phyloP scores from a whole-genome alignment of 1,140 invertebrate genomes.

The Rhopalosiphum padi region DNA sequence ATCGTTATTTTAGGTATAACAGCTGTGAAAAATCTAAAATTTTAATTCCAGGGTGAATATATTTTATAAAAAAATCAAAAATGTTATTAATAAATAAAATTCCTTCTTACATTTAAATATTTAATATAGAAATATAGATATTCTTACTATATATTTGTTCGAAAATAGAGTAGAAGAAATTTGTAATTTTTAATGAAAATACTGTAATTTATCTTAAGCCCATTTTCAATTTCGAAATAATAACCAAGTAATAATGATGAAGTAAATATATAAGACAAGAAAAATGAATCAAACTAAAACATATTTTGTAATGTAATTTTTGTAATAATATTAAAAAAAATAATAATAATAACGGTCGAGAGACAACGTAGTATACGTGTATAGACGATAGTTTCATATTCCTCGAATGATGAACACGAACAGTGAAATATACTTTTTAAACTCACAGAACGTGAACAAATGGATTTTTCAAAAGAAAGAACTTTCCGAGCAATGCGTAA shows the following conservation, averaged over 20 bases:
- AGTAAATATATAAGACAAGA: not conserved
- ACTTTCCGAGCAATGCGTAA: not conserved
- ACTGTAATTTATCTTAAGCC: not conserved
- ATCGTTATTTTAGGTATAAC: not conserved
- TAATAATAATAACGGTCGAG: not conserved
- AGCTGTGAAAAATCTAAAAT: not conserved
- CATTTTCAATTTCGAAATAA: not conserved
- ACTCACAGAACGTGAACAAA: not conserved
- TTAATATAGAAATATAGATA: no score
- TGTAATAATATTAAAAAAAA: not conserved
- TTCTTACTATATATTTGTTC: not conserved
- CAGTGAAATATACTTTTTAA: conserved; percentile 9
- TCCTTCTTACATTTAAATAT: no score
- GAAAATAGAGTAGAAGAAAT: not conserved
- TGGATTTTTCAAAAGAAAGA: not conserved
- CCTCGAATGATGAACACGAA: not conserved
- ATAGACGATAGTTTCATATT: not conserved
- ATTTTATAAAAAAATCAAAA: no score
- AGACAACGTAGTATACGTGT: not conserved
- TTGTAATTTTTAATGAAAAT: not conserved
- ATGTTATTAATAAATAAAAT: not conserved
- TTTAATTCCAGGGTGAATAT: no score
- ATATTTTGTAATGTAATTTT: not conserved
- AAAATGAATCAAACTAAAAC: not conserved
- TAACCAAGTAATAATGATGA: not conserved